A percentile compares a stretch with the other conserved stretches of the same genome.
phyloP scores from a whole-genome alignment of 2,888 invertebrate genomes.

The Cactoblastis cactorum region DNA sequence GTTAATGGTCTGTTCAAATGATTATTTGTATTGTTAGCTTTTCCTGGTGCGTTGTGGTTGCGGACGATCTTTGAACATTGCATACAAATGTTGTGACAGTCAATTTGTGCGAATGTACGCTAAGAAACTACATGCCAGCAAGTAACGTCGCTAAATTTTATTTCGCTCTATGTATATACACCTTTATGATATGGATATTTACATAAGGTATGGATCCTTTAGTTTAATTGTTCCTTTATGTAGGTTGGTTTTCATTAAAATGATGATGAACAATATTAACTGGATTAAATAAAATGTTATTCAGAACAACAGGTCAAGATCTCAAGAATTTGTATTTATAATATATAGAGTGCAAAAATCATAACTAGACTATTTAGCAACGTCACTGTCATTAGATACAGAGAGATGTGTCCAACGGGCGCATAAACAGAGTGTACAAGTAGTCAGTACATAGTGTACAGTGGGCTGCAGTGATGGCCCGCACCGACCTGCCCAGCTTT shows the following conservation, averaged over 20 bases:
- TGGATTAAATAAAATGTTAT: too few relatives aligned
- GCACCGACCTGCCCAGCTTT: slow-evolving; percentile 92
- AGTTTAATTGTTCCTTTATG: too few relatives aligned
- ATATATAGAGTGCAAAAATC: too few relatives aligned
- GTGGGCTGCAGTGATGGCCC: slow-evolving; percentile 12
- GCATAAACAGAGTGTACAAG: slow-evolving; percentile 10
- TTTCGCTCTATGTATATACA: background rate
- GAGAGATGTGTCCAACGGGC: background rate
- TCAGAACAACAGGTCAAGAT: too few relatives aligned
- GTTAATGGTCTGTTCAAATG: background rate
- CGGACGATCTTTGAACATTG: background rate
- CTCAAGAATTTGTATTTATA: too few relatives aligned
- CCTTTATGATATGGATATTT: too few relatives aligned
- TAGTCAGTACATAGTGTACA: slow-evolving; percentile 9
- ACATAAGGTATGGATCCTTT: too few relatives aligned
- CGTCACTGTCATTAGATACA: background rate
- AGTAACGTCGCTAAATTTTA: slow-evolving; percentile 2
- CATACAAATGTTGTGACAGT: slow-evolving; percentile 2
- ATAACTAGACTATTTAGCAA: background rate
- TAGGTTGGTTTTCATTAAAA: too few relatives aligned
- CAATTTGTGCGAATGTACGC: background rate
- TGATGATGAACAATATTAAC: too few relatives aligned
- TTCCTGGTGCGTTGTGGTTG: background rate
- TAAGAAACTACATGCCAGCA: slow-evolving; percentile 2
- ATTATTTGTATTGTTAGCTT: background rate